These are phyloP conservation scores for Tipula vernalis DNA, from an alignment of 2,888 invertebrate genomes.

Conservation along the genomic window DNA sequence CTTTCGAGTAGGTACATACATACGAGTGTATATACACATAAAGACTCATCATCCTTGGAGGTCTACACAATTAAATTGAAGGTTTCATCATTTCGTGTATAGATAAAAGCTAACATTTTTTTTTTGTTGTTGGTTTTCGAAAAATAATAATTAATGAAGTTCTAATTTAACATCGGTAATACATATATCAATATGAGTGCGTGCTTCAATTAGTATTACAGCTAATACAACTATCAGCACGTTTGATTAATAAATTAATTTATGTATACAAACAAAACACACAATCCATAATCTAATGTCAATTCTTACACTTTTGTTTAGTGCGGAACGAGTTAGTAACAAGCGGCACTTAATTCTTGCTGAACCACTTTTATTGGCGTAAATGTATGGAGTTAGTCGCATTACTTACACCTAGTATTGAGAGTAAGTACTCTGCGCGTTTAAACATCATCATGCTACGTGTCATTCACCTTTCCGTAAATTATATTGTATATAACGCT, in stretches of 20 bases:
- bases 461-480: not conserved
- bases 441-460: no score
- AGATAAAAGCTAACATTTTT: not conserved
- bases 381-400: not conserved
- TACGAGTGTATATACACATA: not conserved
- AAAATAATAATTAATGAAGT: not conserved
- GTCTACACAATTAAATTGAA: not conserved
- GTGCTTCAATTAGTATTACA: not conserved
- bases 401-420: not conserved
- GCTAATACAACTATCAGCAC: not conserved
- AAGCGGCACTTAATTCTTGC: not conserved
- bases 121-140: not conserved
- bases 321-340: not conserved
- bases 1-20: not conserved
- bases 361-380: not conserved
- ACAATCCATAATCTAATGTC: not conserved
- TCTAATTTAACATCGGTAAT: not conserved
- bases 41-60: not conserved
- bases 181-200: not conserved
- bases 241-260: not conserved
- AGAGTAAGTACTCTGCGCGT: not conserved
- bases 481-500: not conserved
- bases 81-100: not conserved
- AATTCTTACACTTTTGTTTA: not conserved
- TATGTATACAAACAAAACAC: not conserved